Evolutionary conservation across 2,797 vertebrate genomes (phyloP).

Genomic region (Tragelaphus oryx): DNA sequence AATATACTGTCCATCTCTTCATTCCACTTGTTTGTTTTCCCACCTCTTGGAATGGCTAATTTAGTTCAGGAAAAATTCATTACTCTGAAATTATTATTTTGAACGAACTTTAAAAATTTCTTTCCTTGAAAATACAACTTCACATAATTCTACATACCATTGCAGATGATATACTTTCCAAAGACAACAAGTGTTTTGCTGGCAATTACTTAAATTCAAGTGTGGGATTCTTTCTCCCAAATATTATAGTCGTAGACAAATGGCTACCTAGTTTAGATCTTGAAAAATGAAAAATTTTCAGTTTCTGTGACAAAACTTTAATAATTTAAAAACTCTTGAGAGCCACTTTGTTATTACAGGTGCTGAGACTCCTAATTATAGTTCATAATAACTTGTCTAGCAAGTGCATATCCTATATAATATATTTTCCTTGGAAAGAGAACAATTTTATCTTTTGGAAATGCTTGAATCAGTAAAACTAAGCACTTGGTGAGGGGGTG

Average conservation of each 20-base stretch:
- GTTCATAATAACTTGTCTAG: not conserved
- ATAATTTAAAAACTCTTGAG: not conserved
- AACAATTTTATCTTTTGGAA: not conserved
- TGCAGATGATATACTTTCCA: not conserved
- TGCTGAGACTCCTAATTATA: not conserved
- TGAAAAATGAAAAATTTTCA: not conserved
- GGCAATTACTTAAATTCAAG: not conserved
- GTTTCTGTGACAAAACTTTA: not conserved
- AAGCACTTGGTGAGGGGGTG: not conserved
- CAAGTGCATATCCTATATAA: not conserved
- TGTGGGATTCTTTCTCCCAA: not conserved
- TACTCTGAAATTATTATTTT: not conserved
- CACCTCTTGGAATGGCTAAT: not conserved
- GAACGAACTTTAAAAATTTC: not conserved
- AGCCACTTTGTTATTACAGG: not conserved
- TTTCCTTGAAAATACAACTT: not conserved
- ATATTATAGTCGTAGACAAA: not conserved
- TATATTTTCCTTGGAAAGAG: not conserved
- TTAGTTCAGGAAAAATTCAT: not conserved
- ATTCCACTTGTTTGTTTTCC: not conserved
- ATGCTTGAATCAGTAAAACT: slow-evolving; percentile 12
- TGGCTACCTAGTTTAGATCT: not conserved
- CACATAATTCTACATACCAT: not conserved
- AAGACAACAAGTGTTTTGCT: not conserved
- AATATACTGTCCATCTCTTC: not conserved